Base-by-base conservation (phyloP, 2,888 invertebrate genomes). In the Gasteruption jaculator region DNA sequence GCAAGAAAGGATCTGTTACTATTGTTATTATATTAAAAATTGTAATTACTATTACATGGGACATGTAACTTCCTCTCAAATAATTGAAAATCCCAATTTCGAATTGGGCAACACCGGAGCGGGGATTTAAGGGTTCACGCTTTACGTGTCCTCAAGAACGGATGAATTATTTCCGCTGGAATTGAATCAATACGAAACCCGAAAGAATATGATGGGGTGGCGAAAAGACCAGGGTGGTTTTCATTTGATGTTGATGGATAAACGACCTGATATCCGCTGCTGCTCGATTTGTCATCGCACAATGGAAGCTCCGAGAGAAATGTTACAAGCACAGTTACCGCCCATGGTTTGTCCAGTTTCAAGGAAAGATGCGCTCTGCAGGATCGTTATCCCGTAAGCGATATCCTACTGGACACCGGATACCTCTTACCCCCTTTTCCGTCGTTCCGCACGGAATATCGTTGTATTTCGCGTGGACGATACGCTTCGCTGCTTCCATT, bases 241-340 rank as follows among this genome's bases (percentile, higher is more conserved):
- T 41, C 18, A 21, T 21, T 39, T 41, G 61, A 58, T 61, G 54
- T 59, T 59, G 61, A 61, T 63, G 53, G 55, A 61, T 61, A 56
- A 53, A 45, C 50, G 46, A 32, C 42, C 49, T 38, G 49, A 48
- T 49, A 38, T 45, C 41, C 48, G 49, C 38, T 48, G 56, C 55
- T 54, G 50, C 46, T 46, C 58, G 54, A 64, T 64, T 62, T 61
- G 61, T 64, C 64, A 62, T 58, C 45, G 50, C 38, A 57, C 57
- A 57, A 58, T 54, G 51, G 53, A 53, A 32, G 40, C 33, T 39
- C 43, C 43, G 38, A 22, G 24, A 22, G 8, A 26, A 26, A 26
- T 26, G 14, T 26, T 26, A 7, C 26, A 22, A 14, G 10, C 18
- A 18, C 36, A 18, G 10, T 10, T 11, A 16, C 36, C 26, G 6